phyloP scores from a whole-genome alignment of 2,797 vertebrate genomes.

The Oryzias dopingdopingensis region DNA sequence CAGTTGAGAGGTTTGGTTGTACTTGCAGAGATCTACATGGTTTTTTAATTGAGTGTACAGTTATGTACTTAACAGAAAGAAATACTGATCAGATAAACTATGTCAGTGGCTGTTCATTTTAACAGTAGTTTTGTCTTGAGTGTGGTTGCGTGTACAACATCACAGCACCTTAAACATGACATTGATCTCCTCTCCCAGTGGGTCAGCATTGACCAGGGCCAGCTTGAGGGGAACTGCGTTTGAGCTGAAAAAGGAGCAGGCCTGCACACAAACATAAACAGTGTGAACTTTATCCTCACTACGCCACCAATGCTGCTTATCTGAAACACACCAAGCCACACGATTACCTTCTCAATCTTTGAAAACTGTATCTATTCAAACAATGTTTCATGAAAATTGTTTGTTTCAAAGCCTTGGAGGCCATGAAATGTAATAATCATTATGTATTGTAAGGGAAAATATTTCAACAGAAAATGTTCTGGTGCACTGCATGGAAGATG shows the following conservation, averaged over 20 bases:
- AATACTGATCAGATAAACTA: too few species aligned
- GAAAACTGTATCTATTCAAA: too few species aligned
- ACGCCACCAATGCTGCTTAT: neutral
- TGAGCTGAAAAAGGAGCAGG: slow-evolving; percentile 98
- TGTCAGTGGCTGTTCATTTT: too few species aligned
- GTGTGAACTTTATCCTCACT: neutral
- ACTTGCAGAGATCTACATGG: neutral
- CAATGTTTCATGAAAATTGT: too few species aligned
- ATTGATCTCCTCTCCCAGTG: slow-evolving; percentile 94
- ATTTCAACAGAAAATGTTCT: too few species aligned
- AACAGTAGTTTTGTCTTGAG: neutral
- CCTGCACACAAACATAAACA: slow-evolving; percentile 70
- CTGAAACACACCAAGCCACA: neutral
- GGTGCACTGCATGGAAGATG: too few species aligned
- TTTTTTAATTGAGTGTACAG: neutral
- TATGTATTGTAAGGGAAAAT: too few species aligned
- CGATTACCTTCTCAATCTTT: too few species aligned
- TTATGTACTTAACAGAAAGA: too few species aligned
- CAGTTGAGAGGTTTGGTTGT: slow-evolving; percentile 5
- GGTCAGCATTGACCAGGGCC: slow-evolving; percentile 90
- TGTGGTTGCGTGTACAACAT: neutral
- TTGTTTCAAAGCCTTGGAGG: too few species aligned
- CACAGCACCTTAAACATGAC: slow-evolving; percentile 95
- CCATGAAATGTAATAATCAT: too few species aligned
- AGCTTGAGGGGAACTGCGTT: slow-evolving; percentile 95